A percentile compares a stretch with the other conserved stretches of the same genome.
Evolutionary conservation across 2,113 vertebrate genomes (phyloP).

Genomic region (Cercopithecus mona): DNA sequence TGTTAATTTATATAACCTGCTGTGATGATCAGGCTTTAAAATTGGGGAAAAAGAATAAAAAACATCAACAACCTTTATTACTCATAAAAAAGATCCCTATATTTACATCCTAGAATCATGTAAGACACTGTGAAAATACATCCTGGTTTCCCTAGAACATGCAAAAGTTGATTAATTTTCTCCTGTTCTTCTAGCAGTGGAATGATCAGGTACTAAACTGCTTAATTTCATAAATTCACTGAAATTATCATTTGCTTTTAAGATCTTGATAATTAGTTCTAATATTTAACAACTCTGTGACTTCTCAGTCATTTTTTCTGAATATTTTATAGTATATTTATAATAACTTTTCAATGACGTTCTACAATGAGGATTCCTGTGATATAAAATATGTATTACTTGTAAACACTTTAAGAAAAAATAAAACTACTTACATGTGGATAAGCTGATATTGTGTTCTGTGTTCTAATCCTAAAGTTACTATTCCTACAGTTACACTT

Average conservation of each 20-base stretch:
- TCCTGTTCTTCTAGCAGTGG: neutral
- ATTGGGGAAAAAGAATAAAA: neutral
- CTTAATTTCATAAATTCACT: neutral
- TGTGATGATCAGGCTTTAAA: neutral
- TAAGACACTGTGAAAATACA: neutral
- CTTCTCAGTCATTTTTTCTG: conserved; percentile 13
- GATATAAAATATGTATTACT: neutral
- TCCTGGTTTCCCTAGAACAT: neutral
- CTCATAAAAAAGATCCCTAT: neutral
- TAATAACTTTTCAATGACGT: conserved; percentile 40
- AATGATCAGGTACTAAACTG: neutral
- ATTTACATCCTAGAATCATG: neutral
- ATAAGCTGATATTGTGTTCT: neutral
- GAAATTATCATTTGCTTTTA: conserved; percentile 28
- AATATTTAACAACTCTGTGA: neutral
- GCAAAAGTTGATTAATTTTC: neutral
- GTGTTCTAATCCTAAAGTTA: neutral
- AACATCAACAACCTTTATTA: neutral
- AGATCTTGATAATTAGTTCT: conserved; percentile 11
- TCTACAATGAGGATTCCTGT: conserved; percentile 18
- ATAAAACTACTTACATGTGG: neutral
- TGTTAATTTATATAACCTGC: neutral
- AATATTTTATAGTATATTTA: neutral
- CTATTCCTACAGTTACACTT: neutral
- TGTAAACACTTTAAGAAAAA: conserved; percentile 38